Evolutionary conservation across 2,888 invertebrate genomes (phyloP), one percentile per base, ranked within the genome.

Genomic region (Nomada hirtipes): DNA sequence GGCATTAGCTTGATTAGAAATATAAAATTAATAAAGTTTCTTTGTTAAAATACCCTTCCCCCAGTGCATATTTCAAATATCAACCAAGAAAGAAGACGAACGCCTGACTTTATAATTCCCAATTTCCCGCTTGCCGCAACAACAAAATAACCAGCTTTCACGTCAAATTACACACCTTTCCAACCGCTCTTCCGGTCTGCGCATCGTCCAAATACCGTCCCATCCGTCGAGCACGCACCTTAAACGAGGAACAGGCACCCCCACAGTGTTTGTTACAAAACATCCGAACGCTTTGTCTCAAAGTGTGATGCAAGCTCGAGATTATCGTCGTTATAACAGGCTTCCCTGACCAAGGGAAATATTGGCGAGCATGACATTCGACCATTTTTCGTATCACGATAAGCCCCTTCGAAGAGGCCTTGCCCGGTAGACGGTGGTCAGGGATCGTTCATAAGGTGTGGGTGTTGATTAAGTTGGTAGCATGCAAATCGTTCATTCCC

Each of bases 401-500:
- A 84, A 79, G 68, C 68, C 15, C 1, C n/a, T 60, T 77, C 70
- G 79, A 83, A 65, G 67, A 84, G 84, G 67, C 70, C 52, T 61
- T 71, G 29, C 52, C 61, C n/a, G 44, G 71, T 76, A 76, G 79
- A 79, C 72, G 77, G 78, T 73, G 86, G 64, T 74, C 78, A 77
- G 60, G 82, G 64, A 79, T 83, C 82, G 81, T 86, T 88, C 90
- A 83, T 86, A 89, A 91, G 91, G 91, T 92, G 91, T 90, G 89
- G 90, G 90, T 91, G 88, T 90, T 92, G 92, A 92, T 92, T 92
- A 92, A 92, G 92, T 92, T 91, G 90, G 90, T 91, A 91, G 90
- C 91, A 92, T 92, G 92, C 91, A 92, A 92, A 92, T 92, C 89
- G 90, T 86, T 88, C 86, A 85, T 86, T 85, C 87, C 87, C 88